Percentiles rank a stretch among this genome's conserved stretches.
phyloP scores from a whole-genome alignment of 1,140 invertebrate genomes.

The Brachionus calyciflorus region DNA sequence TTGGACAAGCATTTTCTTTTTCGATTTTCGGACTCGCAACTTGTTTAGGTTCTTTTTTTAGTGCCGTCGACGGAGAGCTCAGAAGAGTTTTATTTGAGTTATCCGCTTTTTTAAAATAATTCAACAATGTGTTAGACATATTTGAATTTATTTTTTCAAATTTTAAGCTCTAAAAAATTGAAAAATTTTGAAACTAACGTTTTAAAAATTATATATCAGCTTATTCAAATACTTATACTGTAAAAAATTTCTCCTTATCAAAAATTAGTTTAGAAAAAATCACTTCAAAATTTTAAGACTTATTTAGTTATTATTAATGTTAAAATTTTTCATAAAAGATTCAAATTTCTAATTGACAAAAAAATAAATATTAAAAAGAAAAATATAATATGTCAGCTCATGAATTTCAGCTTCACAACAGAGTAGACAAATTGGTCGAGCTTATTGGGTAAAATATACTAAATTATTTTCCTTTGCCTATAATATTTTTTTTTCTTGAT shows the following conservation, averaged over 20 bases:
- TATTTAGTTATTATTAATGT: too few relatives aligned
- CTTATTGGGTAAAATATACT: not conserved
- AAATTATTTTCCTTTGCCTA: not conserved
- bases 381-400: constrained; percentile 27
- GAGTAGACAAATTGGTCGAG: not conserved
- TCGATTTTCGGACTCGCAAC: not conserved
- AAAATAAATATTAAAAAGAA: not conserved
- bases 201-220: too few relatives aligned
- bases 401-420: constrained; percentile 16
- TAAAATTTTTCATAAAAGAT: not conserved
- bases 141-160: not conserved
- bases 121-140: constrained; percentile 39
- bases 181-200: too few relatives aligned
- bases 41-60: constrained; percentile 14
- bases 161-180: not conserved
- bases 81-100: not conserved
- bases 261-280: too few relatives aligned
- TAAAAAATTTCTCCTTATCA: too few relatives aligned
- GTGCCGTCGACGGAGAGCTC: not conserved
- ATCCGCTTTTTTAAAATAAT: constrained; percentile 45
- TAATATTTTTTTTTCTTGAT: not conserved
- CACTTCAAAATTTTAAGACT: too few relatives aligned
- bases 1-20: constrained; percentile 23
- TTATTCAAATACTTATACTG: too few relatives aligned
- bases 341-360: not conserved